Evolutionary conservation across 2,888 invertebrate species (phyloP).

Genomic region (Tetragonula carbonaria): DNA sequence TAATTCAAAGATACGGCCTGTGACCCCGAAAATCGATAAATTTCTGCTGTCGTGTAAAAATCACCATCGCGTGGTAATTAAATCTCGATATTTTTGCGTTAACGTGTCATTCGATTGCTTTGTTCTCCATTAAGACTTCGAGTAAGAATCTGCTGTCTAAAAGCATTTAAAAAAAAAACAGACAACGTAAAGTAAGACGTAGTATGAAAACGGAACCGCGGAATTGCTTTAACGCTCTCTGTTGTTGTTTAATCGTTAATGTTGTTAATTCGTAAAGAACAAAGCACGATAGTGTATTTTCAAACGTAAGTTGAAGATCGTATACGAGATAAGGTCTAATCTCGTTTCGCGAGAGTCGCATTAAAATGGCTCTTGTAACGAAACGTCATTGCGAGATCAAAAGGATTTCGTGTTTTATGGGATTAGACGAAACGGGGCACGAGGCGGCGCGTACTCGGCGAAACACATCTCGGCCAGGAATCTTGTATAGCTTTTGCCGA

Average conservation of each 20-base stretch:
- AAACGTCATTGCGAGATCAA: constrained; percentile 39
- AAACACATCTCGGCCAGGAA: constrained; percentile 31
- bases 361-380: constrained; percentile 25
- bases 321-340: constrained; percentile 9
- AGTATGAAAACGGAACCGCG: background rate
- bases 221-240: background rate
- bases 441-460: background rate
- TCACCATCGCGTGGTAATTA: background rate
- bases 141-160: background rate
- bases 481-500: constrained; percentile 45
- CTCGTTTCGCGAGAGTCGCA: constrained; percentile 1
- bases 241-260: background rate
- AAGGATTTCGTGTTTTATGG: constrained; percentile 27
- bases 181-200: background rate
- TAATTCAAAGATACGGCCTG: background rate
- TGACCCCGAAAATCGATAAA: background rate
- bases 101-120: background rate
- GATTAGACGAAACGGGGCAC: constrained; percentile 18
- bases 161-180: background rate
- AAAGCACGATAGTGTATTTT: background rate
- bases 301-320: background rate
- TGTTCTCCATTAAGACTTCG: background rate
- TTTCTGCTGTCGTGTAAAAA: background rate
- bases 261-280: background rate
- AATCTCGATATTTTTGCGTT: background rate